Evolutionary conservation across 2,113 vertebrate genomes (phyloP), one percentile per base, ranked within the genome.

Genomic region (Odobenus rosmarus): DNA sequence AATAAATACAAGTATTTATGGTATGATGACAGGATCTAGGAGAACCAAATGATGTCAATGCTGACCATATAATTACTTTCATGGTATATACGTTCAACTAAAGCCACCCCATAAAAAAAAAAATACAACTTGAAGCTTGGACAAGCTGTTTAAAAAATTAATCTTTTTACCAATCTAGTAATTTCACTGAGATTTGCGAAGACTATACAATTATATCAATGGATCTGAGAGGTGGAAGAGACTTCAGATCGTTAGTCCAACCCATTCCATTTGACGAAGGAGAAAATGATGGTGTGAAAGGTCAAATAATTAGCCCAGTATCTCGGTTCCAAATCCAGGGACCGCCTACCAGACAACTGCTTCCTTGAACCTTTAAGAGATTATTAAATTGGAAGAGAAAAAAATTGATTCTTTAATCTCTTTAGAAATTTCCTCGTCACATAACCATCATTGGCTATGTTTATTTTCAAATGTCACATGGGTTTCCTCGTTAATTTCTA

Each of bases 161-260:
- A 93, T n/a, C 61, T 49, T 81, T 95, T 77, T 59, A 86, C 31
- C 51, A 46, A 76, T 57, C 67, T 88, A 51, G 13, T 53, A 79
- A 95, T 90, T 95, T 93, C 69, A 92, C 0, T 82, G 55, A 88
- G 19, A 86, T 80, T 84, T 96, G 87, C 76, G 64, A 31, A 88
- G 15, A 81, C 86, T 82, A 76, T 5, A 51, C 42, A 85, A 85
- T 94, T 81, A 76, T 53, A 31, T 62, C n/a, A 77, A 46, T 82
- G n/a, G 31, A 81, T 81, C 23, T 92, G 57, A 93, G 67, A 86
- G 39, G 55, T 89, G 7, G 6, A 83, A 90, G 51, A 49, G 53
- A 76, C 23, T 9, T 59, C 33, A 26, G 61, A 36, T 95, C 21
- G 51, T 79, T 2, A 82, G n/a, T 92, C 55, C 21, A 96, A 42